phyloP scores from a whole-genome alignment of 2,888 invertebrate species.

The Scaptomyza cyrtandrae region DNA sequence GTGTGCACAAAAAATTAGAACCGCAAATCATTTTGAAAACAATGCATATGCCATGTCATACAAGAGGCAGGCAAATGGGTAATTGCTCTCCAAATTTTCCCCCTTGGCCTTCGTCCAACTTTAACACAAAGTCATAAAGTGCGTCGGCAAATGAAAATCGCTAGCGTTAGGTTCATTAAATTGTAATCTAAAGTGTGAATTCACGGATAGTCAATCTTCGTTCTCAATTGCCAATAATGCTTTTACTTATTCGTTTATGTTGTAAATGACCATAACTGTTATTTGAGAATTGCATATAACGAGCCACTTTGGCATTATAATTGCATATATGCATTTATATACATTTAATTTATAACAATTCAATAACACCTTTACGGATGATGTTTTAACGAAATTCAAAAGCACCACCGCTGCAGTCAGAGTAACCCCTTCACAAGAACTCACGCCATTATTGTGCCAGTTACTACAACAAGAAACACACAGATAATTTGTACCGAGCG shows the following conservation, averaged over 20 bases:
- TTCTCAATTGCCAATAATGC: background rate
- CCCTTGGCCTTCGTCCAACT: conserved; percentile 1
- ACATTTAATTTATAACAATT: too few species aligned
- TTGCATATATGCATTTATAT: too few species aligned
- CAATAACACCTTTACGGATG: too few species aligned
- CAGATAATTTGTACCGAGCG: too few species aligned
- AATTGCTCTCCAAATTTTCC: conserved; percentile 2
- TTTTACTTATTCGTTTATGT: too few species aligned
- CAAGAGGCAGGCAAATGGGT: conserved; percentile 42
- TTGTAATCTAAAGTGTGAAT: conserved; percentile 10
- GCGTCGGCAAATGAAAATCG: background rate
- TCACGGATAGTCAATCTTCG: background rate
- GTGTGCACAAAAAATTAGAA: conserved; percentile 67
- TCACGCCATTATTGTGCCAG: too few species aligned
- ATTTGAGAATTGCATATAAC: background rate
- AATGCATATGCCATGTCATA: conserved; percentile 79
- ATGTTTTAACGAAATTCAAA: too few species aligned
- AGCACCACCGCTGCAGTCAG: too few species aligned
- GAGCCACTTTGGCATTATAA: too few species aligned
- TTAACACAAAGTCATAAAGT: background rate
- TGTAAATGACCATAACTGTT: background rate
- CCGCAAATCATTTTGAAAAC: conserved; percentile 77
- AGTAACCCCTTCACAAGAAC: too few species aligned
- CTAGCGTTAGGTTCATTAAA: conserved; percentile 1
- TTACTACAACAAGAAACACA: too few species aligned